A percentile compares a stretch with the other conserved stretches of the same genome.
These are phyloP conservation scores for Conus betulinus DNA, from an alignment of 1,140 invertebrate species.

Conservation along the genomic window DNA sequence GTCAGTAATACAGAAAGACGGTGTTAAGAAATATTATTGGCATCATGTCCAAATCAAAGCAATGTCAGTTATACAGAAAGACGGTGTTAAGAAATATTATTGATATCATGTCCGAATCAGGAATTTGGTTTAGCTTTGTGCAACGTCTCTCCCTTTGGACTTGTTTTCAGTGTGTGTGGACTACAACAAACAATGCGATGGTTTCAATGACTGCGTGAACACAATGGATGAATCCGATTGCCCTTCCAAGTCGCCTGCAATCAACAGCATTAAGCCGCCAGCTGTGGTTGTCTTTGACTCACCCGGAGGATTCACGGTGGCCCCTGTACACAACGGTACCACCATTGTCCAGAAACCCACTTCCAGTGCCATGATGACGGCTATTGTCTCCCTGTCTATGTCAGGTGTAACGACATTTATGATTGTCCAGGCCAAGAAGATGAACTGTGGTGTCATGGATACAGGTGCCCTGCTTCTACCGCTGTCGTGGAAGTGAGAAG, in stretches of 20 bases:
- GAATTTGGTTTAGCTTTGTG: no score
- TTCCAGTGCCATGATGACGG: neutral
- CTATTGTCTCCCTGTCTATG: constrained; percentile 27
- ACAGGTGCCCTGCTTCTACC: constrained; percentile 23
- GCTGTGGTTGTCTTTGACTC: neutral
- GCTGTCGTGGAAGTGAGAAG: constrained; percentile 9
- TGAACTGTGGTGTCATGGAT: constrained; percentile 3
- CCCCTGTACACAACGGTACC: neutral
- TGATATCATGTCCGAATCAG: no score
- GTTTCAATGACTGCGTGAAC: neutral
- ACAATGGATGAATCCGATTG: neutral
- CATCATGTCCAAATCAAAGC: no score
- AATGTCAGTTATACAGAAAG: no score
- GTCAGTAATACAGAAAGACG: no score
- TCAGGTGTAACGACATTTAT: constrained; percentile 38
- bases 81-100: no score
- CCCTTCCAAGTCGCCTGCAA: neutral
- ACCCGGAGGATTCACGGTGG: neutral
- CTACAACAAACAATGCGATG: neutral
- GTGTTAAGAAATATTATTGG: no score
- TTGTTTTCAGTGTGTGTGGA: neutral
- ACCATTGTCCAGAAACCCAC: neutral
- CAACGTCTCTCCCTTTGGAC: neutral
- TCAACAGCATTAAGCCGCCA: neutral
- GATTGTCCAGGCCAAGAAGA: constrained; percentile 27